phyloP scores from a whole-genome alignment of 2,113 vertebrate species.

The Egretta garzetta region DNA sequence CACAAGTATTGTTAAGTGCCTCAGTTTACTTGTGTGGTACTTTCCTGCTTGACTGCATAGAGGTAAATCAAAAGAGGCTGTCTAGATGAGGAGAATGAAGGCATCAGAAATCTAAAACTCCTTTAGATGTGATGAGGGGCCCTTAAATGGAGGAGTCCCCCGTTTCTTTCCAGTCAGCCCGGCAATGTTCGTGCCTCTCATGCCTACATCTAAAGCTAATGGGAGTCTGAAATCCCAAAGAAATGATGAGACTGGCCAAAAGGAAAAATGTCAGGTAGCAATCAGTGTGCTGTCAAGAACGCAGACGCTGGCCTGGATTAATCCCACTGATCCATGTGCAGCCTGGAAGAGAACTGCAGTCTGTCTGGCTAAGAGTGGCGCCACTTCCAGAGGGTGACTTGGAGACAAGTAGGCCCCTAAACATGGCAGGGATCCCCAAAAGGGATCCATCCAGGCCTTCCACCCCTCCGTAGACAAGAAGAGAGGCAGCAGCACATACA shows the following conservation, averaged over 20 bases:
- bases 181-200: not conserved
- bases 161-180: not conserved
- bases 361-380: not conserved
- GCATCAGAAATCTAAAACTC: not conserved
- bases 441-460: not conserved
- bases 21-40: not conserved
- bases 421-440: not conserved
- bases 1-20: not conserved
- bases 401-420: not conserved
- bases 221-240: not conserved
- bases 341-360: not conserved
- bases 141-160: not conserved
- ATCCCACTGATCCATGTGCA: not conserved
- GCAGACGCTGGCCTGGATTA: not conserved
- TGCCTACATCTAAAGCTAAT: not conserved
- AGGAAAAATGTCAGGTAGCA: not conserved
- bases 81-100: not conserved
- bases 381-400: not conserved
- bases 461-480: not conserved
- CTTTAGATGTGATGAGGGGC: not conserved
- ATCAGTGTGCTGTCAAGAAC: not conserved
- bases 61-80: not conserved
- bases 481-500: not conserved
- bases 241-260: not conserved
- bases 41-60: not conserved